These are phyloP conservation scores for Nothobranchius kuhntae DNA, from an alignment of 2,113 vertebrate species.

Conservation along the genomic window DNA sequence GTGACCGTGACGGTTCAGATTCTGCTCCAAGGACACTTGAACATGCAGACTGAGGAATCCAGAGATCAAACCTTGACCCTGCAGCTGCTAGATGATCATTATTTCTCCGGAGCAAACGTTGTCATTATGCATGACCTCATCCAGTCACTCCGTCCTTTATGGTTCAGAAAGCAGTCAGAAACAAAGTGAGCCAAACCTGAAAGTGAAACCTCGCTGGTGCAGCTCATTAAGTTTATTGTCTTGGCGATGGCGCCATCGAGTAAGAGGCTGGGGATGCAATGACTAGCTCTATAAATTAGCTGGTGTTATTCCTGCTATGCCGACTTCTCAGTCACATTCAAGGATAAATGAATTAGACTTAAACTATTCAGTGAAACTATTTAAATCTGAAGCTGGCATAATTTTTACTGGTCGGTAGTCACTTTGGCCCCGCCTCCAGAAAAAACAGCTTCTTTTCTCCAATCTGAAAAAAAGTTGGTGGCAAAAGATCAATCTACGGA, in stretches of 20 bases:
- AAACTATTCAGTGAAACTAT: no score
- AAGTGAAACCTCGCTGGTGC: not conserved
- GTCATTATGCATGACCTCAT: not conserved
- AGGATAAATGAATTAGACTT: no score
- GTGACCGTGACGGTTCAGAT: not conserved
- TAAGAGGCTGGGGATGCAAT: no score
- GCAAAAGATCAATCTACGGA: no score
- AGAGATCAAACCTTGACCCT: not conserved
- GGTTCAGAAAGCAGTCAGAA: not conserved
- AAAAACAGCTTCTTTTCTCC: no score
- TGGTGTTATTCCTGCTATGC: no score
- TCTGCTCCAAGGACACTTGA: not conserved
- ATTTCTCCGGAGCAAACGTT: not conserved
- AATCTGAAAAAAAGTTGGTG: no score
- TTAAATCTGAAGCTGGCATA: no score
- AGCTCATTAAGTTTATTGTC: not conserved
- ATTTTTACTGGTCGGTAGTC: no score
- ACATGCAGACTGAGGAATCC: not conserved
- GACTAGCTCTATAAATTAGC: no score
- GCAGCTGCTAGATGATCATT: not conserved
- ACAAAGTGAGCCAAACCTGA: not conserved
- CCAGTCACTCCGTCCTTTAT: not conserved
- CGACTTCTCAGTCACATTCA: no score
- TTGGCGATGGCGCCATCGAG: not conserved
- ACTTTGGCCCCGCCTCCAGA: no score